Base-by-base conservation (phyloP, 2,888 invertebrate genomes). In the Phaonia tiefii region DNA sequence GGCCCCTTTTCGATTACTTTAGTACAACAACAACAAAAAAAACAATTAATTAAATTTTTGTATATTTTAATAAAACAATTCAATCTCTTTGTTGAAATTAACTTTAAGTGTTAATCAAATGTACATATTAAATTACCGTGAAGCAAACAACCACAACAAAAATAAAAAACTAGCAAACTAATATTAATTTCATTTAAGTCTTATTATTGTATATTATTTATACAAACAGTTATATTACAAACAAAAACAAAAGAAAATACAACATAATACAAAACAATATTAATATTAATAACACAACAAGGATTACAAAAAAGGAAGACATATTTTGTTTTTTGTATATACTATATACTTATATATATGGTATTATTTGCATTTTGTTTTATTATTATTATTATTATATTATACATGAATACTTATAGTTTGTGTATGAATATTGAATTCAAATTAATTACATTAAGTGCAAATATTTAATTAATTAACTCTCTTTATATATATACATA, bases 381-480 rank as follows among this genome's bases (percentile, higher is more conserved):
- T 54, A 54, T 54, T 54, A n/a, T n/a, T n/a, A n/a, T n/a, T n/a
- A n/a, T n/a, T n/a, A 70, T 63, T 63, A 54, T 74, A 54, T 63
- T 54, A 71, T 5, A 31, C 3, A 3, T 31, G 31, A 5, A 31
- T 31, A 8, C 31, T 71, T 75, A 70, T 73, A 74, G 69, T 51
- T 58, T 58, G 58, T 54, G 63, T 66, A 72, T 51, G 60, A 44
- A 46, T 51, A 74, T 37, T 37, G 39, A 63, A 69, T 54, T 69
- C 42, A 67, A 80, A 67, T 71, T 63, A 39, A 71, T 76, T 79
- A 66, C 74, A 74, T 77, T 76, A 82, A 82, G 73, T 79, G 79
- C 65, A 82, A 82, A 77, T 77, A 82, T 82, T 67, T 77, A 78
- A 83, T 60, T 77, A 77, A 77, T 80, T 73, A 60, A 76, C 54